Base-by-base conservation (phyloP, 2,113 vertebrate species). In the Psephotus haematonotus region DNA sequence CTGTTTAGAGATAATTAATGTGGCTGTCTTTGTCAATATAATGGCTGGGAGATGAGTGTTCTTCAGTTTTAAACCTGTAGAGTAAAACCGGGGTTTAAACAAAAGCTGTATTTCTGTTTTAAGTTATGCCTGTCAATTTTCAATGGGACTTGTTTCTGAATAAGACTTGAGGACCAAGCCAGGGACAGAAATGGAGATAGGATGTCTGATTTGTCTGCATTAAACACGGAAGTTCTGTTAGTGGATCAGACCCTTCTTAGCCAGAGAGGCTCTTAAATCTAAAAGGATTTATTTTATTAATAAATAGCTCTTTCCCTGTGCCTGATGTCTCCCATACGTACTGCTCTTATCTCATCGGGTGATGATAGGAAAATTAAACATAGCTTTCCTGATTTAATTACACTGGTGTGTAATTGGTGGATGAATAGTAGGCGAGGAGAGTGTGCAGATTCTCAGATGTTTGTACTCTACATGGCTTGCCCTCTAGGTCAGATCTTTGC, bases 281-380 rank as follows among this genome's bases (percentile, higher is more conserved):
- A 28, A 94, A 95, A 91, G 78, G 86, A 90, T 96, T 96, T 87
- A 89, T 95, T 74, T 87, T 95, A 93, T 91, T 92, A 97, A 95
- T 95, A 95, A 95, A 95, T 82, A 92, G 52, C 77, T 95, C 39
- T 92, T 95, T 91, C 86, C 43, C 35, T 87, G 91, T 87, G 93
- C 91, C 84, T 85, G 94, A 79, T 96, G 62, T 52, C 53, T 95
- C 86, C 86, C 86, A 52, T 92, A 95, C 0, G 1, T 95, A 72
- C 86, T 87, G 93, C 81, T 95, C 89, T 96, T 97, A 95, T 95
- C 96, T 95, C 25, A 53, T 90, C 52, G 1, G 91, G 93, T 68
- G 62, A 95, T 95, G 79, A 95, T 80, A 94, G 85, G 85, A 94
- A 96, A 96, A 97, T 96, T 96, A 96, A 96, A 90, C 33, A 39